Conservation (phyloP, 2,797 vertebrate genomes). For the Paratrypauchen microcephalus region DNA sequence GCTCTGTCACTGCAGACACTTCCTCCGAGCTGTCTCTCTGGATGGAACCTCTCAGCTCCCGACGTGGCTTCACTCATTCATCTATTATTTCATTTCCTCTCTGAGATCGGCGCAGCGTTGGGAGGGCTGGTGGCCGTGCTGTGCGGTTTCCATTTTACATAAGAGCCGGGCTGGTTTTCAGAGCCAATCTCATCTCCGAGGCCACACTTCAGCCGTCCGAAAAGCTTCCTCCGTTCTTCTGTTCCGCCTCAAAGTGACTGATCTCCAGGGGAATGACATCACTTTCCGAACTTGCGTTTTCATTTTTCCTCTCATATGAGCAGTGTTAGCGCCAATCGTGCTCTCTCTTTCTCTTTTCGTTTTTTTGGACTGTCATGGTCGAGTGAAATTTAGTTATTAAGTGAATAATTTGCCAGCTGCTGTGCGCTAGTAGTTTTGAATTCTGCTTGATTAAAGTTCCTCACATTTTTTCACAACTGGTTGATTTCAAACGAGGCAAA, state of each 20-base stretch:
- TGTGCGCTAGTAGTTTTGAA: neutral
- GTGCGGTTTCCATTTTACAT: conserved; percentile 73
- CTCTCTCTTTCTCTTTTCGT: too few species aligned
- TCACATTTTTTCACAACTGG: too few species aligned
- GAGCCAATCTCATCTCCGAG: conserved; percentile 76
- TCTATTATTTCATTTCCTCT: conserved; percentile 92
- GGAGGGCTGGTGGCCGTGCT: conserved; percentile 5
- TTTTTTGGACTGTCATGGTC: too few species aligned
- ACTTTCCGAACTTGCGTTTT: conserved; percentile 4
- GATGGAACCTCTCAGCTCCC: conserved; percentile 85
- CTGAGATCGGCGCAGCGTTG: conserved; percentile 77
- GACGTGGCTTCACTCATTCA: conserved; percentile 86
- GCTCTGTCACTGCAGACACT: conserved; percentile 82
- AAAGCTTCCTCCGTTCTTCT: neutral
- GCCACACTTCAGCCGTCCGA: conserved; percentile 62
- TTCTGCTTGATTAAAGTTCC: neutral
- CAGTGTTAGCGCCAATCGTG: neutral
- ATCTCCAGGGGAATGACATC: conserved; percentile 10
- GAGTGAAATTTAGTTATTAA: too few species aligned
- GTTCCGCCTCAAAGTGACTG: conserved; percentile 12
- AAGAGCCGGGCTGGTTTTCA: conserved; percentile 69
- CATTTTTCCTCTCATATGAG: conserved; percentile 4
- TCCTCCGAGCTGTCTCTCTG: conserved; percentile 84
- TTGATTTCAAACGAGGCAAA: too few species aligned
- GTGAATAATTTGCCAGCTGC: neutral